These are phyloP conservation scores for Hylyphantes graminicola DNA, from an alignment of 1,140 invertebrate species.

Conservation along the genomic window DNA sequence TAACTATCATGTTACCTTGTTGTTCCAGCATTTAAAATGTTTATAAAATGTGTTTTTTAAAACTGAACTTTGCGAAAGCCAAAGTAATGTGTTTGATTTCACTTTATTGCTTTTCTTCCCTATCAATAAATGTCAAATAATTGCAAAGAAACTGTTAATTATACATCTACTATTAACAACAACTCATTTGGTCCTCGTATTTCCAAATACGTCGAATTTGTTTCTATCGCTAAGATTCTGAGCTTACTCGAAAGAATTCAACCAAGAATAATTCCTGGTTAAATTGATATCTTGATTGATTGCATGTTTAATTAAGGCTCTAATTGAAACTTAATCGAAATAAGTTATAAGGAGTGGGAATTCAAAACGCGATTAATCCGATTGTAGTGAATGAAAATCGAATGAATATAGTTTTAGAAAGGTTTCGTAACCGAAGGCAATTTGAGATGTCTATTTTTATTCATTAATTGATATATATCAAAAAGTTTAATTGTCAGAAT, in stretches of 20 bases:
- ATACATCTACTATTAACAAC: too few species aligned
- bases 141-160: too few species aligned
- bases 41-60: too few species aligned
- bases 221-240: not conserved
- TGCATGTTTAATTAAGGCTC: conserved; percentile 20
- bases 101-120: too few species aligned
- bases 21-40: too few species aligned
- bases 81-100: too few species aligned
- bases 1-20: too few species aligned
- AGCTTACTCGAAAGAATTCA: not conserved
- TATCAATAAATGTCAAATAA: too few species aligned
- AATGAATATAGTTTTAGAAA: not conserved
- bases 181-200: too few species aligned
- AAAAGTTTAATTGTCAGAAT: conserved; percentile 5
- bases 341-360: conserved; percentile 19
- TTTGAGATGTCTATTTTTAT: conserved; percentile 28
- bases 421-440: not conserved
- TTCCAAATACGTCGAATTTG: too few species aligned
- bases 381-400: conserved; percentile 19
- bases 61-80: too few species aligned
- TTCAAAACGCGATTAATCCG: conserved; percentile 20
- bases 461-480: conserved; percentile 13
- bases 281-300: conserved; percentile 28
- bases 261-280: not conserved
- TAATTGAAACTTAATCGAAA: conserved; percentile 45